Evolutionary conservation across 1,140 invertebrate genomes (phyloP).

Genomic region (Agrypnia vestita): DNA sequence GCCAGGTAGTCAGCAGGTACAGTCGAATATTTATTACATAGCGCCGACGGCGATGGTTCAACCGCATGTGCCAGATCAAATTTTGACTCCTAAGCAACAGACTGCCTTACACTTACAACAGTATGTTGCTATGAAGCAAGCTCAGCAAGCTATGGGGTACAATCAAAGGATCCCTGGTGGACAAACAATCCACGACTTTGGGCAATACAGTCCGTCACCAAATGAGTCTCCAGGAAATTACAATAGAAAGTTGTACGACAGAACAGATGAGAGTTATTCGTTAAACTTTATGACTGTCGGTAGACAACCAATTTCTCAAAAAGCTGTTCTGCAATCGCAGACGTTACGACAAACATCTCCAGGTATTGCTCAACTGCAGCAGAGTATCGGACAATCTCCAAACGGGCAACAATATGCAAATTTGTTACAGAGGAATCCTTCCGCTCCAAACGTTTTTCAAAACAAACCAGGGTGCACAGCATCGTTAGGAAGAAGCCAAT

Average conservation of each 20-base stretch:
- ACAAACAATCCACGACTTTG: conserved; percentile 54
- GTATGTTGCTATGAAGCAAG: conserved; percentile 73
- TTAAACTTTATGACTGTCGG: conserved; percentile 55
- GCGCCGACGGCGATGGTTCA: conserved; percentile 63
- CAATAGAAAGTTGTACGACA: conserved; percentile 56
- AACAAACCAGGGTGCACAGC: conserved; percentile 58
- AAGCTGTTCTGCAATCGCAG: conserved; percentile 44
- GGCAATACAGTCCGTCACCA: conserved; percentile 51
- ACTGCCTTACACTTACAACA: conserved; percentile 71
- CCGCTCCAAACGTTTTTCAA: conserved; percentile 46
- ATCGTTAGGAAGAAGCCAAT: conserved; percentile 58
- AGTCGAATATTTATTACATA: conserved; percentile 71
- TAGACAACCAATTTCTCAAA: conserved; percentile 49
- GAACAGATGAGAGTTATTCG: conserved; percentile 53
- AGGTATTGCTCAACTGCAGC: conserved; percentile 63
- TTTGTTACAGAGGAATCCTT: conserved; percentile 67
- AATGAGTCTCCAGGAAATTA: conserved; percentile 50
- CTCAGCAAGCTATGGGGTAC: conserved; percentile 71
- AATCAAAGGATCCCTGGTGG: conserved; percentile 65
- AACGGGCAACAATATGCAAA: conserved; percentile 69
- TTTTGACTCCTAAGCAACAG: conserved; percentile 68
- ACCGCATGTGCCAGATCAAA: conserved; percentile 62
- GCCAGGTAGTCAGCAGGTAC: conserved; percentile 51
- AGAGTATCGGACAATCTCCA: conserved; percentile 67
- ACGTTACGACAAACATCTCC: conserved; percentile 51